Evolutionary conservation across 2,888 invertebrate genomes (phyloP), one percentile per base, ranked within the genome.

Genomic region (Litoditis marina): DNA sequence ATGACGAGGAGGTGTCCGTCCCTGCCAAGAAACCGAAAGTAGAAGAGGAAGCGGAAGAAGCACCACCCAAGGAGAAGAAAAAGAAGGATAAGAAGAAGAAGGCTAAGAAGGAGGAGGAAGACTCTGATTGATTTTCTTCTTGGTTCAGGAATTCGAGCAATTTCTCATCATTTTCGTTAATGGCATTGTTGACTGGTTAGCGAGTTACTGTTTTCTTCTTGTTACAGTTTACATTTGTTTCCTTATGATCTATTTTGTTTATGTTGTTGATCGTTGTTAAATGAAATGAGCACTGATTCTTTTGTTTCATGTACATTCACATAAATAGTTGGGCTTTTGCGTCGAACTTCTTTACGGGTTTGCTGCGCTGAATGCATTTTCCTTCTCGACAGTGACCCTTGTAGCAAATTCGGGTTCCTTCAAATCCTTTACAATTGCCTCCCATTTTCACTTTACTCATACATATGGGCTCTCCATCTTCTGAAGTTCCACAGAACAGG

Each of bases 401-500:
- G 59, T 70, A 78, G 60, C 81, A 81, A n/a, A 78, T 70, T 13
- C 63, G 65, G 19, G 63, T 66, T 3, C 56, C 69, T 50, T 78
- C 78, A 55, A 78, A 80, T 6, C 81, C 79, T 16, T 63, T 70
- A 57, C 81, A 81, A 51, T 74, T 73, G 19, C 81, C 81, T 30
- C 73, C 73, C 16, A 66, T 34, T 13, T 71, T 70, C 7, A 81
- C 72, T 66, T 80, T 80, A 30, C 77, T 71, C 61, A 76, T 63
- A 65, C 79, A 79, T 28, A 60, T 60, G 22, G 76, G 69, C 32
- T 66, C 65, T 1, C 61, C 63, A 2, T 53, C 62, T 46, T 63
- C 51, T 27, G 69, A 68, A 36, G 69, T 63, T 66, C 78, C 71
- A 64, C 81, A 81, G 73, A 78, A 79, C 6, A 81, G 63, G 60